Conservation (phyloP, 2,797 vertebrate genomes). For the Pyrrhura leucotis region DNA sequence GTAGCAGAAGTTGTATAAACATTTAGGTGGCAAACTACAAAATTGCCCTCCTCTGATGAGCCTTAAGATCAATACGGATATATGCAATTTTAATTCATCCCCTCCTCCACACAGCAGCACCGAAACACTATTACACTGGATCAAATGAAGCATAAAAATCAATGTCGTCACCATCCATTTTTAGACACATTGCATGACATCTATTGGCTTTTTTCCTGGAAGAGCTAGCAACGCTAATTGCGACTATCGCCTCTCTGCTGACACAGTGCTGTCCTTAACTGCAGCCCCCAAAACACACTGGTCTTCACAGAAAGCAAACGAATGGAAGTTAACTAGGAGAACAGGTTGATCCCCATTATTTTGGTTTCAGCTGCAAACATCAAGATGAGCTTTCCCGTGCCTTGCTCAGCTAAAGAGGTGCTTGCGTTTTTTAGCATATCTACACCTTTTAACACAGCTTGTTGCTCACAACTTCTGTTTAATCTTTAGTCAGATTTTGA, state of each 20-base stretch:
- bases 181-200: not conserved
- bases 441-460: not conserved
- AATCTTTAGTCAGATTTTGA: not conserved
- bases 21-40: not conserved
- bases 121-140: not conserved
- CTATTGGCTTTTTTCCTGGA: constrained; percentile 34
- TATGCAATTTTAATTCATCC: not conserved
- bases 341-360: not conserved
- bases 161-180: not conserved
- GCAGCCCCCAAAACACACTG: not conserved
- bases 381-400: not conserved
- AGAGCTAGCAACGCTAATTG: not conserved
- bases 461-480: not conserved
- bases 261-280: not conserved
- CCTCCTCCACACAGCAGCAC: constrained; percentile 12
- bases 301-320: not conserved
- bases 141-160: constrained; percentile 10
- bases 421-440: not conserved
- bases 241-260: not conserved
- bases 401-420: not conserved
- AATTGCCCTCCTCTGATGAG: not conserved
- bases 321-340: not conserved
- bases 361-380: not conserved
- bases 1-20: not conserved
- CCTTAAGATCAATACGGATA: not conserved